Percentiles rank a stretch among this genome's conserved stretches.
phyloP scores from a whole-genome alignment of 2,113 vertebrate genomes.

The Calonectris borealis region DNA sequence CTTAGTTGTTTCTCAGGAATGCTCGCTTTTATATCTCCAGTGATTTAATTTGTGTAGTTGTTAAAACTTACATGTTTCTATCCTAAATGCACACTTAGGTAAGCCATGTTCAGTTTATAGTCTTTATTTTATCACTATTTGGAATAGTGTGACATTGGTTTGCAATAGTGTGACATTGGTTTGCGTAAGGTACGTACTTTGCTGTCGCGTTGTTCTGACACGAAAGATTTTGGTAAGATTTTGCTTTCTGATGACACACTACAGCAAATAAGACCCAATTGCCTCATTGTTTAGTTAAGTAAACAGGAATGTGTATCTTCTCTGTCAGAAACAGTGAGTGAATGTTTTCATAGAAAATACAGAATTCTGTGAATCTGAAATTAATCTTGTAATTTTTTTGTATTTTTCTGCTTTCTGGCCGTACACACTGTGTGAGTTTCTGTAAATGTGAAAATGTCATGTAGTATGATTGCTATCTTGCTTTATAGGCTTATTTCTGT shows the following conservation, averaged over 20 bases:
- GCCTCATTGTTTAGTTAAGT: background rate
- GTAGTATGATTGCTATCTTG: background rate
- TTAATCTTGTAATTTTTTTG: background rate
- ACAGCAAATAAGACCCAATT: background rate
- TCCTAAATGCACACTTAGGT: background rate
- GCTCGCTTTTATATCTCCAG: background rate
- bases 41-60: background rate
- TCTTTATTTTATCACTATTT: background rate
- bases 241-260: background rate
- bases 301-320: background rate
- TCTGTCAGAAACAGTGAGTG: background rate
- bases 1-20: background rate
- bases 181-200: background rate
- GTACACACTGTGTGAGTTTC: background rate
- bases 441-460: background rate
- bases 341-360: background rate
- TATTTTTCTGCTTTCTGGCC: slow-evolving; percentile 17
- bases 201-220: background rate
- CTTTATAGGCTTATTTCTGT: background rate
- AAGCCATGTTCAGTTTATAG: background rate
- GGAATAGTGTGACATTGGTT: background rate
- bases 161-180: background rate
- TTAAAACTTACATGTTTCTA: background rate
- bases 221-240: background rate
- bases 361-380: background rate